Evolutionary conservation across 2,113 vertebrate genomes (phyloP).

Genomic region (Muntiacus muntjak): DNA sequence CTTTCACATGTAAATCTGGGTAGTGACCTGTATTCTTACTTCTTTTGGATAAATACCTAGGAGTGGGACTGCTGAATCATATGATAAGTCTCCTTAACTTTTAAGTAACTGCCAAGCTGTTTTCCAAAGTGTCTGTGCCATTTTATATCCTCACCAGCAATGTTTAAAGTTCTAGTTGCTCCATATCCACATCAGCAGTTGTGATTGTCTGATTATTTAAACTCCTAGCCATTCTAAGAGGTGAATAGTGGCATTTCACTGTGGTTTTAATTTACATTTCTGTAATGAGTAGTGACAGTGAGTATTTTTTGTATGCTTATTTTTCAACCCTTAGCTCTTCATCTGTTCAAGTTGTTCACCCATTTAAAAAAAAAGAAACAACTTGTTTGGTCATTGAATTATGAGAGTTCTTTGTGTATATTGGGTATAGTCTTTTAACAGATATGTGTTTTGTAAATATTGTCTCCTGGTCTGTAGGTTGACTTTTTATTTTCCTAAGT

Average conservation of each 20-base stretch:
- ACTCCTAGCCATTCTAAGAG: not conserved
- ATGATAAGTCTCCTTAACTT: not conserved
- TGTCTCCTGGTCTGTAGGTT: not conserved
- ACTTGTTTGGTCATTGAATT: not conserved
- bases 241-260: not conserved
- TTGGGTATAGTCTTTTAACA: not conserved
- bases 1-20: not conserved
- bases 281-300: not conserved
- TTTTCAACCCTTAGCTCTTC: not conserved
- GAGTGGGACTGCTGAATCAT: not conserved
- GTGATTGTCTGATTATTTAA: not conserved
- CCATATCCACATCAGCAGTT: not conserved
- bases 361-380: not conserved
- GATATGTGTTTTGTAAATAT: not conserved
- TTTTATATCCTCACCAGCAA: not conserved
- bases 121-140: not conserved
- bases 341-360: not conserved
- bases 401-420: not conserved
- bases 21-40: not conserved
- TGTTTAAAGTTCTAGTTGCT: not conserved
- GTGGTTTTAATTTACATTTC: not conserved
- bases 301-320: not conserved
- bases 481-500: not conserved
- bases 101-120: not conserved
- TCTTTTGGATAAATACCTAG: not conserved